phyloP scores from a whole-genome alignment of 2,888 invertebrate species.

The Spodoptera picta region DNA sequence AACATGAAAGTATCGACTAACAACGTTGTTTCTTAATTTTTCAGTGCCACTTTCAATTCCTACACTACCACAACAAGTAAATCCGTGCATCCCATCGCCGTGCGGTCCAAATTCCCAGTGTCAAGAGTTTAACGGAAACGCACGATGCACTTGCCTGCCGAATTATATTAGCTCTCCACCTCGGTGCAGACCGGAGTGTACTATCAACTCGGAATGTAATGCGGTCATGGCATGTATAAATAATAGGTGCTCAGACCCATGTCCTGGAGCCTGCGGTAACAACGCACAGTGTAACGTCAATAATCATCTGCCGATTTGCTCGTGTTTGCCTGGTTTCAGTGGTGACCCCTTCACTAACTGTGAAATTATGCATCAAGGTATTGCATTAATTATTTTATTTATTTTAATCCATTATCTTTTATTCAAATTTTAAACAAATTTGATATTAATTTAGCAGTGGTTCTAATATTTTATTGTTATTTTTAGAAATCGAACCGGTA shows the following conservation, averaged over 20 bases:
- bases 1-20: no score
- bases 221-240: constrained; percentile 91
- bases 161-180: constrained; percentile 93
- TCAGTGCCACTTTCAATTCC: constrained; percentile 72
- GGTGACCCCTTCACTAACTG: constrained; percentile 92
- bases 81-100: constrained; percentile 92
- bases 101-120: constrained; percentile 94
- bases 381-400: constrained; percentile 4
- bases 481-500: constrained; percentile 74
- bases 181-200: constrained; percentile 92
- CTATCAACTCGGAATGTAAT: constrained; percentile 91
- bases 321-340: constrained; percentile 90
- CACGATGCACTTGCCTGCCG: constrained; percentile 91
- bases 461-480: constrained; percentile 32
- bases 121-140: constrained; percentile 90
- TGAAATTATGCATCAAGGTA: constrained; percentile 70
- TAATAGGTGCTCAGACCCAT: constrained; percentile 92
- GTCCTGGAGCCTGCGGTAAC: constrained; percentile 93
- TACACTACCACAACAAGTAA: constrained; percentile 67
- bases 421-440: no score
- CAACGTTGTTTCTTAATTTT: constrained; percentile 25
- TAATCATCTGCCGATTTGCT: constrained; percentile 91
- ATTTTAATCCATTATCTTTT: background rate
- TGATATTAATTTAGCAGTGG: background rate
- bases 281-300: constrained; percentile 93